phyloP scores from a whole-genome alignment of 2,113 vertebrate genomes.

The Pogona vitticeps region DNA sequence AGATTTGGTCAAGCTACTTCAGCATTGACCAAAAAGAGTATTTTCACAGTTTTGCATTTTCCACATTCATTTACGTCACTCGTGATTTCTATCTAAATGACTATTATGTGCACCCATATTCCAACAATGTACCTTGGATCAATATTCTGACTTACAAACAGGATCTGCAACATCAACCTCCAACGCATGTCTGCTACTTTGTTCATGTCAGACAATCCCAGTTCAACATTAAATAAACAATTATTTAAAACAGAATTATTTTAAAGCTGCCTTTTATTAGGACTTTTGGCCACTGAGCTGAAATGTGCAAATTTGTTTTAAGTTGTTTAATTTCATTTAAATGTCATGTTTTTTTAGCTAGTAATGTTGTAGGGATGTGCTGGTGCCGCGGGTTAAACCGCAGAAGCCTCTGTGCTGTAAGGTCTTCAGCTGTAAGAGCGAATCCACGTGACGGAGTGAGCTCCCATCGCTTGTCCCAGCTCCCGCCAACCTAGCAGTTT shows the following conservation, averaged over 20 bases:
- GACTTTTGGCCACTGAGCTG: background rate
- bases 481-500: too few relatives aligned
- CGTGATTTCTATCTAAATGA: background rate
- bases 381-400: too few relatives aligned
- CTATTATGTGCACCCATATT: too few relatives aligned
- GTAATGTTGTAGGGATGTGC: too few relatives aligned
- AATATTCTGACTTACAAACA: background rate
- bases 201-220: background rate
- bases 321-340: background rate
- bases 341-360: too few relatives aligned
- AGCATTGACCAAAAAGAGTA: constrained; percentile 34
- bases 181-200: background rate
- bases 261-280: background rate
- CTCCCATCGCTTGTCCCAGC: too few relatives aligned
- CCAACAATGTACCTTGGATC: background rate
- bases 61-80: background rate
- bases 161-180: background rate
- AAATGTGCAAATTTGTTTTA: background rate
- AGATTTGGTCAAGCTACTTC: background rate
- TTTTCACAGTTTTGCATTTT: constrained; percentile 51
- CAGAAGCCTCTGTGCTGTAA: too few relatives aligned
- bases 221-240: background rate
- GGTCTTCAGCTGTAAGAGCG: too few relatives aligned
- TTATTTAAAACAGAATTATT: too few relatives aligned
- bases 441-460: too few relatives aligned